These are phyloP conservation scores for Falcunculus frontatus DNA, from an alignment of 2,113 vertebrate genomes.

Conservation along the genomic window DNA sequence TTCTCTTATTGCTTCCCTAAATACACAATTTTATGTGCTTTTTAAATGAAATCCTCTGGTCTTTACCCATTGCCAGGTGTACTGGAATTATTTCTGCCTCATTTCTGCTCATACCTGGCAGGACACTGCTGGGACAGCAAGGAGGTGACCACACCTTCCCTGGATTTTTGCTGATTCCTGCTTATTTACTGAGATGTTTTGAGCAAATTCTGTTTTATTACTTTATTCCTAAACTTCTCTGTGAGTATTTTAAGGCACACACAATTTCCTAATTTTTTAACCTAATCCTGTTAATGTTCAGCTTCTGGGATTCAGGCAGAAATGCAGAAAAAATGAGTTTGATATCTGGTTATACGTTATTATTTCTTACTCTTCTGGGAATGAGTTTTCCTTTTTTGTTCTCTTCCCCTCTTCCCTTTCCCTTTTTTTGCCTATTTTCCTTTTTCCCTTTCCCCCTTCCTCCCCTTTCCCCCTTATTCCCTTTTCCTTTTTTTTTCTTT, in stretches of 20 bases:
- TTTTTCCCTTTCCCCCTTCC: not conserved
- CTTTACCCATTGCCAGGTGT: not conserved
- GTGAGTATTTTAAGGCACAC: not conserved
- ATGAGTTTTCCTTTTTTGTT: not conserved
- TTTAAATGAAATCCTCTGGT: not conserved
- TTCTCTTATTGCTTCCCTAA: not conserved
- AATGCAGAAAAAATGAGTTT: not conserved
- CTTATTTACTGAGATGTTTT: not conserved
- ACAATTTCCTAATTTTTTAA: not conserved
- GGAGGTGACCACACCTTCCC: not conserved
- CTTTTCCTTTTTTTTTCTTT: not conserved
- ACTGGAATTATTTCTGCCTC: not conserved
- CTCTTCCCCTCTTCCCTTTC: not conserved
- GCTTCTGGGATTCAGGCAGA: not conserved
- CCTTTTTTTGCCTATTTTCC: not conserved
- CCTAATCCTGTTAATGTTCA: not conserved
- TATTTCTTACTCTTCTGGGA: not conserved
- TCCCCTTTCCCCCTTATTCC: not conserved
- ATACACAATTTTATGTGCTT: not conserved
- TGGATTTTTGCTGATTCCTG: not conserved
- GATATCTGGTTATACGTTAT: not conserved
- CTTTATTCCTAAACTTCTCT: not conserved
- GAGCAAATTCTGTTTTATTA: not conserved
- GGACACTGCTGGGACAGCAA: not conserved
- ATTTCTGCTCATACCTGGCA: not conserved